Percentiles rank a stretch among this genome's conserved stretches.
These are phyloP conservation scores for Dipodomys ordii DNA, from an alignment of 2,113 vertebrate genomes.

Conservation along the genomic window DNA sequence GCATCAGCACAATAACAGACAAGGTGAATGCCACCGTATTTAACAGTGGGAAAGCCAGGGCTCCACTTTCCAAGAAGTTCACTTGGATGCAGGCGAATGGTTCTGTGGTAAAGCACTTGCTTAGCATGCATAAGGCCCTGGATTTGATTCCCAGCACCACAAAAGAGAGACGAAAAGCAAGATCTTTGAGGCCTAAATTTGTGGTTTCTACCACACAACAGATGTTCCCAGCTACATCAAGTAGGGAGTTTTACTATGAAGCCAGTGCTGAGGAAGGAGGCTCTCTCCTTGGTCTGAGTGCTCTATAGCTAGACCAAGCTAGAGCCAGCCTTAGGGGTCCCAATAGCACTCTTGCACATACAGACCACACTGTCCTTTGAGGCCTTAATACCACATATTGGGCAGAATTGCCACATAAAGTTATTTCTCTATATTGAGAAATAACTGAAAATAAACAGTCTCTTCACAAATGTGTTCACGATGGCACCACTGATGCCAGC, in stretches of 20 bases:
- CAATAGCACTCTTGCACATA: not conserved
- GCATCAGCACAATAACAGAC: not conserved
- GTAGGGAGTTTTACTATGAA: not conserved
- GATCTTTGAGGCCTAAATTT: not conserved
- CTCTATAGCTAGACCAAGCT: not conserved
- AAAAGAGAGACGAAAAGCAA: not conserved
- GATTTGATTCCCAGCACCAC: not conserved
- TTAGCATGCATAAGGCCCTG: not conserved
- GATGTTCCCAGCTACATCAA: not conserved
- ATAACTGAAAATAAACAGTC: not conserved
- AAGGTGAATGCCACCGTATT: not conserved
- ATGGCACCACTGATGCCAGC: not conserved
- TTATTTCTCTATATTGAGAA: not conserved
- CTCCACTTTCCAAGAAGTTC: not conserved
- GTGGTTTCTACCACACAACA: constrained; percentile 9
- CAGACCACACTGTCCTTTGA: not conserved
- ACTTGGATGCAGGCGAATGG: not conserved
- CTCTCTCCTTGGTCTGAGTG: not conserved
- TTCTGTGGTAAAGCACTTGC: not conserved
- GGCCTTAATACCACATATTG: not conserved
- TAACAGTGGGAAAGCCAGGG: not conserved
- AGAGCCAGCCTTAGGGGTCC: not conserved
- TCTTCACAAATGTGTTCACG: not conserved
- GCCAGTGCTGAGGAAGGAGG: not conserved
- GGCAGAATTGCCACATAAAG: no score